Conservation (phyloP, 2,113 vertebrate genomes). For the Dolichotis patagonum region DNA sequence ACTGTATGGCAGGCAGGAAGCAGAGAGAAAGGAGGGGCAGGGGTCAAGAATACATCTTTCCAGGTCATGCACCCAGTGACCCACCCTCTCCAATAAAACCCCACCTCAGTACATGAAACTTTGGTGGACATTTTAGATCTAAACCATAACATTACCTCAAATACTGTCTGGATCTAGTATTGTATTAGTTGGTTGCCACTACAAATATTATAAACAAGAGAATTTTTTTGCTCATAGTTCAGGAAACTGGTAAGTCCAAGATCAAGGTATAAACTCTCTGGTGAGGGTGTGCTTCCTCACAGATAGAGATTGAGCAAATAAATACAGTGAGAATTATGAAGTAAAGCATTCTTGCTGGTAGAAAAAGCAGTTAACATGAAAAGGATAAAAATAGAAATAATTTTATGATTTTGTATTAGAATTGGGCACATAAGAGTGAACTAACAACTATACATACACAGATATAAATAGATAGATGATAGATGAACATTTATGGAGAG, state of each 20-base stretch:
- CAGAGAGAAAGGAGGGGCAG: background rate
- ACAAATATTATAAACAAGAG: background rate
- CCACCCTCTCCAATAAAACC: background rate
- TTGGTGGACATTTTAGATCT: background rate
- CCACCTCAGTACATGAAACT: background rate
- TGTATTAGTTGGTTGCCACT: background rate
- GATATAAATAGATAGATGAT: background rate
- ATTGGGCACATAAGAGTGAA: background rate
- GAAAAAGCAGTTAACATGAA: conserved; percentile 23
- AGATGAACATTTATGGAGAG: background rate
- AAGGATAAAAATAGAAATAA: conserved; percentile 17
- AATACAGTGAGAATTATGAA: background rate
- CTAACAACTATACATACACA: background rate
- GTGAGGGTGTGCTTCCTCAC: no score
- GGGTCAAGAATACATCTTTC: background rate
- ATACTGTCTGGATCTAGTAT: background rate
- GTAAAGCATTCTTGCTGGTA: background rate
- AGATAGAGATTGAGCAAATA: background rate
- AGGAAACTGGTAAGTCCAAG: background rate
- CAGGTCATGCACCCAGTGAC: background rate
- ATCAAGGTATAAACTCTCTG: no score
- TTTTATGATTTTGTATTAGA: background rate
- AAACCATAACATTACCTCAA: background rate
- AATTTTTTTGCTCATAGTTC: background rate
- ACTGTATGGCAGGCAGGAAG: background rate